These are phyloP conservation scores for Holothuria leucospilota DNA, from an alignment of 53 echinoderm and acorn worm species.

Conservation along the genomic window DNA sequence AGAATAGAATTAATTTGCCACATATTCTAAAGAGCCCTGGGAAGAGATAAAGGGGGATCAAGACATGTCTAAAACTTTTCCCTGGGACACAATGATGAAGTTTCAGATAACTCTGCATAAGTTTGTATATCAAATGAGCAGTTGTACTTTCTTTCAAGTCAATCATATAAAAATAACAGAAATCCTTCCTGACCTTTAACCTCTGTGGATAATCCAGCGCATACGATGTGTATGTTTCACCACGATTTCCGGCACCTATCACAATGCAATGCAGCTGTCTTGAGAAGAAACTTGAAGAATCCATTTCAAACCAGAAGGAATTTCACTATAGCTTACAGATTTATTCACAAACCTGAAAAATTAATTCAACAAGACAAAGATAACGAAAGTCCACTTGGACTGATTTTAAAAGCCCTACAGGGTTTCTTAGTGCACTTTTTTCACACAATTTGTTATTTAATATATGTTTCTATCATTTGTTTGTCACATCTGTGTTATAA, in stretches of 20 bases:
- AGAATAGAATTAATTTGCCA: no score
- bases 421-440: no score
- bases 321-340: no score
- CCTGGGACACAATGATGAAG: neutral
- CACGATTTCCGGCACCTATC: conserved; percentile 71
- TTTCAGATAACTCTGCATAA: neutral
- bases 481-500: no score
- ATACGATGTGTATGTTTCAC: conserved; percentile 59
- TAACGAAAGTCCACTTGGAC: no score
- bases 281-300: neutral
- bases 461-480: no score
- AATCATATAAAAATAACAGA: neutral
- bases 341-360: no score
- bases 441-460: no score
- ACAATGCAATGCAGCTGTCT: conserved; percentile 67
- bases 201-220: conserved; percentile 79
- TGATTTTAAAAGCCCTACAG: no score
- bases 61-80: neutral
- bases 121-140: neutral
- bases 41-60: no score
- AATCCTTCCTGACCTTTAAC: conserved; percentile 67
- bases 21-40: no score
- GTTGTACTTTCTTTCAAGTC: neutral
- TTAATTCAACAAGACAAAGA: no score
- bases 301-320: neutral